Conservation (phyloP, 1,140 invertebrate genomes). For the Solen grandis region DNA sequence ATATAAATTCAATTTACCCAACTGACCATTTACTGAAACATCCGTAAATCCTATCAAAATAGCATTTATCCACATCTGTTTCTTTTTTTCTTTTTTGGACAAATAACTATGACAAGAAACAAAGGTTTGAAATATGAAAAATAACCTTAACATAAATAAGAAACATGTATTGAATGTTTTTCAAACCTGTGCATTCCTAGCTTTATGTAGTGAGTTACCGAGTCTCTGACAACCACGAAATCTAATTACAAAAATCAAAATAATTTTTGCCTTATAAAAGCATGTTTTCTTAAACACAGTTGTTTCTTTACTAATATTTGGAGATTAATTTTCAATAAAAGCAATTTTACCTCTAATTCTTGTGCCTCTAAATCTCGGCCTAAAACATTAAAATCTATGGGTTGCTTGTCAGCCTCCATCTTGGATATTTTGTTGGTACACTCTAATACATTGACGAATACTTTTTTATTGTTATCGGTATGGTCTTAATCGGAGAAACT, state of each 20-base stretch:
- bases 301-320: background rate
- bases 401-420: slow-evolving; percentile 46
- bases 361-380: slow-evolving; percentile 37
- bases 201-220: background rate
- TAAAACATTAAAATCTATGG: slow-evolving; percentile 10
- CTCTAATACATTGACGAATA: no score
- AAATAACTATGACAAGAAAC: no score
- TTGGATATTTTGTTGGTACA: no score
- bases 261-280: background rate
- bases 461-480: no score
- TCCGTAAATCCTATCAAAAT: no score
- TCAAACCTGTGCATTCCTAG: background rate
- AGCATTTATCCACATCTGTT: no score
- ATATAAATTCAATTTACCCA: no score
- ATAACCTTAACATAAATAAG: no score
- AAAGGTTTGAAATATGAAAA: no score
- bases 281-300: background rate
- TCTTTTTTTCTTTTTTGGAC: no score
- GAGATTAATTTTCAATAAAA: background rate
- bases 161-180: background rate
- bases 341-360: slow-evolving; percentile 29
- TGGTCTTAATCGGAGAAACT: no score
- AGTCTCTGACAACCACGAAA: background rate
- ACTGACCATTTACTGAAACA: no score
- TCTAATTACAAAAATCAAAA: background rate